phyloP scores from a whole-genome alignment of 2,888 invertebrate species.

The Sicus ferrugineus region DNA sequence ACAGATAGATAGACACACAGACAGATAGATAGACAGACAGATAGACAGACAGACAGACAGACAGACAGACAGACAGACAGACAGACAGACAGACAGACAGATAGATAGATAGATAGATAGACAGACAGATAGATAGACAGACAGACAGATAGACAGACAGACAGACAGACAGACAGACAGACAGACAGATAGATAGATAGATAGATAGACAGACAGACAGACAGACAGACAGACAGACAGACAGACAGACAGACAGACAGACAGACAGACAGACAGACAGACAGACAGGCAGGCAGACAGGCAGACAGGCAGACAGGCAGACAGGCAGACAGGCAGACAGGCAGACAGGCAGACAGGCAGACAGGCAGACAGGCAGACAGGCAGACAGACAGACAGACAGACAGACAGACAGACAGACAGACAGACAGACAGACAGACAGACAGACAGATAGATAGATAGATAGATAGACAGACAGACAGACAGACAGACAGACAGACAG shows the following conservation, averaged over 20 bases:
- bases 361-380: slow-evolving; percentile 6
- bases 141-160: too few relatives aligned
- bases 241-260: slow-evolving; percentile 8
- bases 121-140: too few relatives aligned
- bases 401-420: slow-evolving; percentile 8
- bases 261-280: slow-evolving; percentile 8
- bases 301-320: slow-evolving; percentile 6
- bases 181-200: too few relatives aligned
- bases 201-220: too few relatives aligned
- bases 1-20: too few relatives aligned
- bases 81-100: slow-evolving; percentile 9
- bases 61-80: slow-evolving; percentile 8
- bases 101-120: too few relatives aligned
- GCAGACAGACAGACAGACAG: too few relatives aligned
- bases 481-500: slow-evolving; percentile 8
- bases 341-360: slow-evolving; percentile 6
- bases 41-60: slow-evolving; percentile 9
- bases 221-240: slow-evolving; percentile 8
- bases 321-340: slow-evolving; percentile 7
- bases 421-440: slow-evolving; percentile 8
- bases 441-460: too few relatives aligned
- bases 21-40: too few relatives aligned
- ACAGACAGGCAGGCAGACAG: too few relatives aligned
- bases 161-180: slow-evolving; percentile 8
- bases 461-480: too few relatives aligned